Conservation (phyloP, 2,113 vertebrate genomes). For the Tragelaphus imberbis region DNA sequence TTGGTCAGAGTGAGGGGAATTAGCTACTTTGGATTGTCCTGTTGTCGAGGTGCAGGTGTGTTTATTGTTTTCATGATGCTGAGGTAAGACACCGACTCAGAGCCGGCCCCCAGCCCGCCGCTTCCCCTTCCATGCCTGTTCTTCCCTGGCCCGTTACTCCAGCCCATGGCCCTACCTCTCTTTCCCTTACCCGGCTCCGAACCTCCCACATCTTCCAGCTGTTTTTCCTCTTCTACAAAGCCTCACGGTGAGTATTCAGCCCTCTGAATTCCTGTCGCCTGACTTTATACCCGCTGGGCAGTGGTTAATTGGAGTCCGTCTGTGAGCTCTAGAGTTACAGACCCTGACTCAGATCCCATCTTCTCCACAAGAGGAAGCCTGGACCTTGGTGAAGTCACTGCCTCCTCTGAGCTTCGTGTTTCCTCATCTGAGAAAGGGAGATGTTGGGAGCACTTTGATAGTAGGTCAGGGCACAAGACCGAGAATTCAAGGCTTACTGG, state of each 20-base stretch:
- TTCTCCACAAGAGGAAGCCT: neutral
- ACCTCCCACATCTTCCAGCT: neutral
- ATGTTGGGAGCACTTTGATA: neutral
- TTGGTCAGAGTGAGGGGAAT: neutral
- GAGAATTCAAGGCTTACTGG: neutral
- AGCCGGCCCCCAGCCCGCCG: neutral
- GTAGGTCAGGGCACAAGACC: fast-evolving
- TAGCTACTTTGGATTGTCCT: neutral
- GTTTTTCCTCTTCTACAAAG: neutral
- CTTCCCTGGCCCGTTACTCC: neutral
- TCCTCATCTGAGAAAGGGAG: neutral
- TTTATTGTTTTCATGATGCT: neutral
- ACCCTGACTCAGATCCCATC: neutral
- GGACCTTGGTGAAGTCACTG: neutral
- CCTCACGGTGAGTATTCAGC: neutral
- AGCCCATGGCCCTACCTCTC: neutral
- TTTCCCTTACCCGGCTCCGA: neutral
- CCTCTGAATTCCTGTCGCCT: neutral
- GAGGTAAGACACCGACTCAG: neutral
- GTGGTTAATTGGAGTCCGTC: neutral
- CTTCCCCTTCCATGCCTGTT: neutral
- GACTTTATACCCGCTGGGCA: neutral
- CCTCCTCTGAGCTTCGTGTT: neutral
- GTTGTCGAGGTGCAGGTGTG: neutral
- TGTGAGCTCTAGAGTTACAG: neutral